A percentile compares a stretch with the other conserved stretches of the same genome.
Conservation (phyloP, 1,140 invertebrate species). For the Leguminivora glycinivorella region DNA sequence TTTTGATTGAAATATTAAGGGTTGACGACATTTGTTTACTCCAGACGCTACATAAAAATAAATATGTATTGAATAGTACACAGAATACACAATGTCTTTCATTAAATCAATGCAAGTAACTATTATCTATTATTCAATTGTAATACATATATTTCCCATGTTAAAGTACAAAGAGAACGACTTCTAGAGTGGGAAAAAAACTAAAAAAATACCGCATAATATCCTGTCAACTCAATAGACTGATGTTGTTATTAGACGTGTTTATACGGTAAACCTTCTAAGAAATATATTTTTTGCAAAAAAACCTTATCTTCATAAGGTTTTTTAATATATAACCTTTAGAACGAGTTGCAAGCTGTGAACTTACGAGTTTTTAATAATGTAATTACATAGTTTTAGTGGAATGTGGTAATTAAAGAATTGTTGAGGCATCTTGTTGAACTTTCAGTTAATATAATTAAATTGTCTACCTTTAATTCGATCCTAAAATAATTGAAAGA, state of each 20-base stretch:
- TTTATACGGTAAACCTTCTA: neutral
- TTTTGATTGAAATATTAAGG: neutral
- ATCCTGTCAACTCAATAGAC: neutral
- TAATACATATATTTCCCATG: too few relatives aligned
- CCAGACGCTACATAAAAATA: neutral
- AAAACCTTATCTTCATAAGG: neutral
- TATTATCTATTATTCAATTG: too few relatives aligned
- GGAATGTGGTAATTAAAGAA: neutral
- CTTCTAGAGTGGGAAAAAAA: neutral
- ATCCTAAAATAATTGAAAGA: neutral
- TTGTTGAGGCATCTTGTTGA: neutral
- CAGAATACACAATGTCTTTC: too few relatives aligned
- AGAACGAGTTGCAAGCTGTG: neutral
- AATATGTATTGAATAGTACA: neutral
- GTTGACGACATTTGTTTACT: neutral
- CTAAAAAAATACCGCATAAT: neutral
- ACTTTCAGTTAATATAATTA: neutral
- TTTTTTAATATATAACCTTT: neutral
- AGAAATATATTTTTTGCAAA: neutral
- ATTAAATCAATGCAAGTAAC: too few relatives aligned
- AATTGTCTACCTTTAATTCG: conserved; percentile 3
- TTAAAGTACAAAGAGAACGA: too few relatives aligned
- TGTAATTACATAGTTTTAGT: conserved; percentile 2
- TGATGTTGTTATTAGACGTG: neutral
- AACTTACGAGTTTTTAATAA: conserved; percentile 16